Percentiles rank a stretch among this genome's conserved stretches.
These are phyloP conservation scores for Phyllopteryx taeniolatus DNA, from an alignment of 2,113 vertebrate genomes.

Conservation along the genomic window DNA sequence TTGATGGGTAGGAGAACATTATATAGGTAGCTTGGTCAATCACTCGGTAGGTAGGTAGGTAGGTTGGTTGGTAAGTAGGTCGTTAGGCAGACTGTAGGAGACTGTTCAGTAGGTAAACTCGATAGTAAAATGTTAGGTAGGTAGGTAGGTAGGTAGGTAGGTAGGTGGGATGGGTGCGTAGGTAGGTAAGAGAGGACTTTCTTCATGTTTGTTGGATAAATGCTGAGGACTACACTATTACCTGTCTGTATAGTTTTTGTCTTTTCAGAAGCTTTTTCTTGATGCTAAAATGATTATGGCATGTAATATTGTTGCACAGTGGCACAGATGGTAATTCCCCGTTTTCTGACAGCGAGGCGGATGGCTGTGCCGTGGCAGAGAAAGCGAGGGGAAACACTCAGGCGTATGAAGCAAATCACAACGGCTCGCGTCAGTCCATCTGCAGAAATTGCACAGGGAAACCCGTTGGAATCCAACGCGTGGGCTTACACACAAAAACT, in stretches of 20 bases:
- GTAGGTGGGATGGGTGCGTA: too few relatives aligned
- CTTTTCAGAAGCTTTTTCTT: background rate
- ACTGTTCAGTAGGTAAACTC: too few relatives aligned
- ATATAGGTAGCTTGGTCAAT: background rate
- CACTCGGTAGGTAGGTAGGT: background rate
- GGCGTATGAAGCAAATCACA: conserved; percentile 49
- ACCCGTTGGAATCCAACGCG: conserved; percentile 53
- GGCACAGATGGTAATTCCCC: conserved; percentile 52
- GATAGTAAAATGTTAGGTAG: too few relatives aligned
- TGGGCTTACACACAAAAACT: conserved; percentile 29
- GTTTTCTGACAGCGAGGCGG: conserved; percentile 33
- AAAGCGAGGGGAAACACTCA: conserved; percentile 52
- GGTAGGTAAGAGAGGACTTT: too few relatives aligned
- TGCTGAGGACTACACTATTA: background rate
- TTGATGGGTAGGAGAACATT: too few relatives aligned
- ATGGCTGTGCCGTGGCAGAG: conserved; percentile 23
- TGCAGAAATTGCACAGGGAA: conserved; percentile 47
- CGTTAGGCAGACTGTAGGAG: too few relatives aligned
- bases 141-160: too few relatives aligned
- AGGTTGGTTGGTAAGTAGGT: too few relatives aligned
- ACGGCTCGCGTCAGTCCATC: conserved; percentile 50
- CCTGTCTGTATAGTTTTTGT: background rate
- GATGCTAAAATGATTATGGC: conserved; percentile 4
- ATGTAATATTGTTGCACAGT: conserved; percentile 12
- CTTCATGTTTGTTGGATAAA: background rate